phyloP scores from a whole-genome alignment of 2,797 vertebrate genomes.

The Gallirallus australis region DNA sequence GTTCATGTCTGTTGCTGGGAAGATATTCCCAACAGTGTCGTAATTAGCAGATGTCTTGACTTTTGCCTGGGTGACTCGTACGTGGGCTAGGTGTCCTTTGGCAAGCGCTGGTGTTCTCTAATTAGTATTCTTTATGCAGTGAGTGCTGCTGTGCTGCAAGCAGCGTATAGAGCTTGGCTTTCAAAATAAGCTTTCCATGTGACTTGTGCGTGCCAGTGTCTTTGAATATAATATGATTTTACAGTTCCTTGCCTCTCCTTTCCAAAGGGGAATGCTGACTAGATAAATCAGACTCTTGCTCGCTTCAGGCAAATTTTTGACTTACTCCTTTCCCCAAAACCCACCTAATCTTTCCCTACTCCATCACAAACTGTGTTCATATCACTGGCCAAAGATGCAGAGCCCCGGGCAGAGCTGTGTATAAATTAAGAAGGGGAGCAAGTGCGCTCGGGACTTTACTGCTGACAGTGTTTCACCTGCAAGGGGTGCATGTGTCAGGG shows the following conservation, averaged over 20 bases:
- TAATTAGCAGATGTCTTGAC: background rate
- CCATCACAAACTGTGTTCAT: background rate
- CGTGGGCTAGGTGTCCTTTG: background rate
- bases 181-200: slow-evolving; percentile 37
- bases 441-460: background rate
- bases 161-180: background rate
- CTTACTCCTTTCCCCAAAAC: background rate
- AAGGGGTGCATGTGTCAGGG: background rate
- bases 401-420: background rate
- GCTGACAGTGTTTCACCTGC: background rate
- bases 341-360: background rate
- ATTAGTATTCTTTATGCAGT: background rate
- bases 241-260: background rate
- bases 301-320: background rate
- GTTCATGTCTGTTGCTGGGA: background rate
- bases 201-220: background rate
- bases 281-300: background rate
- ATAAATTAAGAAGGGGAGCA: background rate
- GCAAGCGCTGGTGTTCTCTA: background rate
- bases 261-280: background rate
- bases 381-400: background rate
- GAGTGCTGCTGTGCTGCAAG: background rate
- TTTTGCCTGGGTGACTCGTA: background rate
- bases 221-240: background rate
- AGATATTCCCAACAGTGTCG: background rate